These are phyloP conservation scores for Colletes latitarsis DNA, from an alignment of 1,140 invertebrate species.

Conservation along the genomic window DNA sequence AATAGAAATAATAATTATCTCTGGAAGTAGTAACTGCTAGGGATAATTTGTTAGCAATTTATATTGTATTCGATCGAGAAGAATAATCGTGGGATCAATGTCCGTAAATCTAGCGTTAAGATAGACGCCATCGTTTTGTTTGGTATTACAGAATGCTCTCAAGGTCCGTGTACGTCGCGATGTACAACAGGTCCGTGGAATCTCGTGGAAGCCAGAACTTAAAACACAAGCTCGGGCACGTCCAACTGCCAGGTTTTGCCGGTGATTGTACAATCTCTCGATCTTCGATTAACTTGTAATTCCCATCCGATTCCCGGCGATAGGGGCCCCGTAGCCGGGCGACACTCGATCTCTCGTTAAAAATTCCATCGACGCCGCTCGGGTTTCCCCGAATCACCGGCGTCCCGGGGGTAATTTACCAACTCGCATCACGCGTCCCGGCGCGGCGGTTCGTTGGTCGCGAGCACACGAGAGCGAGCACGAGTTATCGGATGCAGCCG, in stretches of 20 bases:
- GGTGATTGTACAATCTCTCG: conserved; percentile 9
- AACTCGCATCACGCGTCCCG: conserved; percentile 33
- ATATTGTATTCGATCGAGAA: too few species aligned
- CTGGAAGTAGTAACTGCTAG: too few species aligned
- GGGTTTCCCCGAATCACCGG: conserved; percentile 59
- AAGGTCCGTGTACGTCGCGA: too few species aligned
- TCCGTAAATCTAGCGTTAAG: too few species aligned
- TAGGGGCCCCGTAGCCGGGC: background rate
- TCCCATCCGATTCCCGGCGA: conserved; percentile 23
- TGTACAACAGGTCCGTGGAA: too few species aligned
- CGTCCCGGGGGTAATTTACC: conserved; percentile 47
- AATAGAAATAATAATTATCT: too few species aligned
- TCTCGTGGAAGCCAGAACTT: too few species aligned
- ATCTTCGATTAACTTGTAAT: conserved; percentile 49
- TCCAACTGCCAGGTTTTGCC: background rate
- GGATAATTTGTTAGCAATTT: too few species aligned
- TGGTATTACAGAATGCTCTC: too few species aligned
- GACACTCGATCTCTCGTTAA: conserved; percentile 50
- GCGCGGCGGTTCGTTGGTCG: background rate
- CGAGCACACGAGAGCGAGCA: background rate
- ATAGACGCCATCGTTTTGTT: too few species aligned
- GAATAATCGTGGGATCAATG: too few species aligned
- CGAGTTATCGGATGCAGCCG: conserved; percentile 44
- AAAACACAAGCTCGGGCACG: too few species aligned
- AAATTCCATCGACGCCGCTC: conserved; percentile 49